phyloP scores from a whole-genome alignment of 2,888 invertebrate species.

The Torymus auratus region DNA sequence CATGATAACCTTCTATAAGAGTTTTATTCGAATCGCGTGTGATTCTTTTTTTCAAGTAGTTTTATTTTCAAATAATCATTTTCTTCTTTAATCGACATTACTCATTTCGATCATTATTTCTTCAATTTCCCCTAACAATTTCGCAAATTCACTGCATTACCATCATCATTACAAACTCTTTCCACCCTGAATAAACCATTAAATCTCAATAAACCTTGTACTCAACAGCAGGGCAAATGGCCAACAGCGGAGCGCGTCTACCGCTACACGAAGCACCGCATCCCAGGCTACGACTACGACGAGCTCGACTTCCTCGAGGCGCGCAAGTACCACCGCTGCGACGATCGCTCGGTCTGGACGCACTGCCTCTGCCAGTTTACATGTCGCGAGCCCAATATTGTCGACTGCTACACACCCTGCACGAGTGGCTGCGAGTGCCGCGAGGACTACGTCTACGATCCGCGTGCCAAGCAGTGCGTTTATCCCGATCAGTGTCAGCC shows the following conservation, averaged over 20 bases:
- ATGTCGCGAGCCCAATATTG: conserved; percentile 68
- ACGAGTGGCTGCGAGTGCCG: conserved; percentile 72
- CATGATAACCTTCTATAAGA: no score
- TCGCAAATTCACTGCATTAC: not conserved
- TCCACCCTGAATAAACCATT: no score
- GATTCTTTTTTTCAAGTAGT: no score
- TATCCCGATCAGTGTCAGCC: conserved; percentile 67
- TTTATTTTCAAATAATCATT: no score
- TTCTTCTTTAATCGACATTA: no score
- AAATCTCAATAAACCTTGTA: no score
- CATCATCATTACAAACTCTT: not conserved
- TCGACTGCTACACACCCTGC: conserved; percentile 73
- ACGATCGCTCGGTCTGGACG: conserved; percentile 70
- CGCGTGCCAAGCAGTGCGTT: conserved; percentile 65
- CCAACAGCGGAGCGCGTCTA: conserved; percentile 65
- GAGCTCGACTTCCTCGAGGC: conserved; percentile 66
- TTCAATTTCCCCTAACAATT: no score
- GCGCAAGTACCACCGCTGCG: conserved; percentile 65
- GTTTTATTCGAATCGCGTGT: no score
- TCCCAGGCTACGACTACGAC: conserved; percentile 72
- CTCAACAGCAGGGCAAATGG: conserved; percentile 30
- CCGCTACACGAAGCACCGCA: conserved; percentile 72
- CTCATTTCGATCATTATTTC: no score
- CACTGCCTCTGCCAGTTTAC: conserved; percentile 74
- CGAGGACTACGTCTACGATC: conserved; percentile 72